Conservation (phyloP, 2,797 vertebrate genomes). For the Tapirus indicus region DNA sequence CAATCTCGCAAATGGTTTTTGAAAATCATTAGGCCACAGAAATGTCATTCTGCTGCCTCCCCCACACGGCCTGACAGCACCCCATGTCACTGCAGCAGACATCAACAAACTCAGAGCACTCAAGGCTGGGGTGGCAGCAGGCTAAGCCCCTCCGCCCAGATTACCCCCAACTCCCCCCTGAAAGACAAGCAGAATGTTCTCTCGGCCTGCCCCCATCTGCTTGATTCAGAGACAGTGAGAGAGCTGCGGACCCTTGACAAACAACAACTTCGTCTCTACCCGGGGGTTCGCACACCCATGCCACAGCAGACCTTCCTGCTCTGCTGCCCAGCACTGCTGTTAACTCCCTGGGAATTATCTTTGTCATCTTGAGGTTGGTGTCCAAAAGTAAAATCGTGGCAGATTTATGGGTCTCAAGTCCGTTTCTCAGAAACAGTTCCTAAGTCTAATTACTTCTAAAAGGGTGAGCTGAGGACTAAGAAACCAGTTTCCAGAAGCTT, state of each 20-base stretch:
- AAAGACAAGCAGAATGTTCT: background rate
- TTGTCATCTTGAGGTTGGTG: background rate
- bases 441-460: background rate
- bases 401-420: background rate
- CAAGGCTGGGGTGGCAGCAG: background rate
- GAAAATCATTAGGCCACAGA: conserved; percentile 73
- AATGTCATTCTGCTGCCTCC: conserved; percentile 20
- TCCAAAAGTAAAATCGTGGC: background rate
- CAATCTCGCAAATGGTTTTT: conserved; percentile 71
- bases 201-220: background rate
- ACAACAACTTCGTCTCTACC: background rate
- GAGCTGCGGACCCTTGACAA: background rate
- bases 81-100: accelerated
- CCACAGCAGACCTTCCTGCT: accelerated
- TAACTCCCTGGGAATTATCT: background rate
- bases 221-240: accelerated
- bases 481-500: background rate
- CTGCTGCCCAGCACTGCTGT: background rate
- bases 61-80: background rate
- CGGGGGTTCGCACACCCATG: accelerated
- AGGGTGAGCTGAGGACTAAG: background rate
- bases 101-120: background rate
- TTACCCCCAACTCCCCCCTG: background rate
- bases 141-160: background rate
- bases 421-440: background rate